Base-by-base conservation (phyloP, 2,888 invertebrate species). In the Onthophagus sagittarius region DNA sequence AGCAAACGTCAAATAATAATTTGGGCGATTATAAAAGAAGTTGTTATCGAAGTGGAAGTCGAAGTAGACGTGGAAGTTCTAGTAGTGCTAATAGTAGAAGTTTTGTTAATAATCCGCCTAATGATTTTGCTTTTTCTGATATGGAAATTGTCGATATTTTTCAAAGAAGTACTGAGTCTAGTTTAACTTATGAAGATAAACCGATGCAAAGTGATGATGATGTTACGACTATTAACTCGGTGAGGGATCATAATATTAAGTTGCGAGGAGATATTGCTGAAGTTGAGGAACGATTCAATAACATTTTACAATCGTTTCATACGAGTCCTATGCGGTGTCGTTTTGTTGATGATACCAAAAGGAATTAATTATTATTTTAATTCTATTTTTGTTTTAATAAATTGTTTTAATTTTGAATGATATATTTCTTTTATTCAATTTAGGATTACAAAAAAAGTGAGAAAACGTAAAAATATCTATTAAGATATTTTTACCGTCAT, bases 121-220 rank as follows among this genome's bases (percentile, higher is more conserved):
- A 23, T 32, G n/a, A 32, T 9, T 23, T 23, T 15, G 23, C 31
- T 23, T 15, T 67, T 5, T 67, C 67, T n/a, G 67, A 67, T 67
- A 67, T 67, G n/a, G 67, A 67, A 23, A 67, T 67, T n/a, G 67
- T 67, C 1, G 67, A 67, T 67, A 67, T 67, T n/a, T 67, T 15
- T 32, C 67, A 67, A 23, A 67, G 67, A 23, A 15, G 31, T 23
- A 23, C 67, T 5, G 15, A 23, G 0, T n/a, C 14, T 15, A 23
- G 31, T 15, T 15, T 9, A 6, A 13, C 9, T 5, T 7, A 23
- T 15, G 23, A 67, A 9, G 67, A 23, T n/a, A 23, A 67, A 23
- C 15, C 31, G 6, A 23, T 15, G 14, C 64, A 64, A 14, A 67
- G 39, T 53, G 11, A 7, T 4, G 39, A 53, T 11, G 11, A 11